Conservation (phyloP, 2,797 vertebrate species). For the Fistularia commersonii region DNA sequence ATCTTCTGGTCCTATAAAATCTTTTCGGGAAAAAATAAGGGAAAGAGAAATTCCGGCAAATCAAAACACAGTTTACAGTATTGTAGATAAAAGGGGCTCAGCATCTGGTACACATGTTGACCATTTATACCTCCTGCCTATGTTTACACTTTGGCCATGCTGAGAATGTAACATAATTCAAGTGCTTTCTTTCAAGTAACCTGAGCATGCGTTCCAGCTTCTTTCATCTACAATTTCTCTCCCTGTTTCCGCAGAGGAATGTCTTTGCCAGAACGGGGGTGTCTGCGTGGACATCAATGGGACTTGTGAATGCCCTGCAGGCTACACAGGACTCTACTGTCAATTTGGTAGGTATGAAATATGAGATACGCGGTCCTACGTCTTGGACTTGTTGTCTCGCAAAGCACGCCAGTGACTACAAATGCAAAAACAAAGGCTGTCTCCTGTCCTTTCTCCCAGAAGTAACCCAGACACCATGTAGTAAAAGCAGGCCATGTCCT, state of each 20-base stretch:
- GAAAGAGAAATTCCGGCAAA: conserved; percentile 47
- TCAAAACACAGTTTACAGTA: conserved; percentile 52
- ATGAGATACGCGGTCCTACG: background rate
- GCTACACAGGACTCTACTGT: conserved; percentile 85
- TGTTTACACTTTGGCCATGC: conserved; percentile 41
- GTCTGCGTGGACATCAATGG: conserved; percentile 83
- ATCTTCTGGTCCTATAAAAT: conserved; percentile 46
- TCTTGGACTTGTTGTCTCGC: conserved; percentile 26
- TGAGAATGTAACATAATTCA: conserved; percentile 20
- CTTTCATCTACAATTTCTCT: conserved; percentile 16
- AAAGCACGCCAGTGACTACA: conserved; percentile 17
- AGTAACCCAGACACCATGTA: conserved; percentile 91
- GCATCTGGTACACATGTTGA: conserved; percentile 52
- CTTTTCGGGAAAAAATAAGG: conserved; percentile 51
- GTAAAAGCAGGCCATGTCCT: conserved; percentile 86
- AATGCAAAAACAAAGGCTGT: background rate
- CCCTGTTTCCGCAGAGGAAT: conserved; percentile 69
- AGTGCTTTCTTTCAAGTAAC: conserved; percentile 29
- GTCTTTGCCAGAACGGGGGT: conserved; percentile 91
- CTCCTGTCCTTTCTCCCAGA: conserved; percentile 69
- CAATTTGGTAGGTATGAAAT: conserved; percentile 85
- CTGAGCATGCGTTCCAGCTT: conserved; percentile 22
- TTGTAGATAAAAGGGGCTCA: conserved; percentile 52
- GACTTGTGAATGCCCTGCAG: conserved; percentile 78
- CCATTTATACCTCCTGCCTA: conserved; percentile 39